These are phyloP conservation scores for Gnatocerus cornutus DNA, from an alignment of 2,888 invertebrate species.

Conservation along the genomic window DNA sequence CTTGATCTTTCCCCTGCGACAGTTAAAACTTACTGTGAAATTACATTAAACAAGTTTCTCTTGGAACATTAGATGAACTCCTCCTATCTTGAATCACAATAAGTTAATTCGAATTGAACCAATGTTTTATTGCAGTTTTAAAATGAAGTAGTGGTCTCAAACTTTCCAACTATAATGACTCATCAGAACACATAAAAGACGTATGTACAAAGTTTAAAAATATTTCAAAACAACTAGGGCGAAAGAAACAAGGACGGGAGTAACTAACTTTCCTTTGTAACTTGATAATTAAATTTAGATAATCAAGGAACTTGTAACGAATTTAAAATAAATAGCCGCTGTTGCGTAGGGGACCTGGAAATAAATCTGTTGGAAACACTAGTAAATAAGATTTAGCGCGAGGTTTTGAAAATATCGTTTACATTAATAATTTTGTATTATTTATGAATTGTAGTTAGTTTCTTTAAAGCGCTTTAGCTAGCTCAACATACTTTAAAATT, in stretches of 20 bases:
- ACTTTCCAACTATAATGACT: no score
- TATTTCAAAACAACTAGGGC: no score
- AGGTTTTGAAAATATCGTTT: no score
- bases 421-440: no score
- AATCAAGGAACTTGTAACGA: conserved; percentile 28
- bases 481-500: no score
- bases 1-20: conserved; percentile 42
- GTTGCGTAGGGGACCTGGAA: background rate
- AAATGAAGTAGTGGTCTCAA: conserved; percentile 5
- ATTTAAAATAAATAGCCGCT: conserved; percentile 25
- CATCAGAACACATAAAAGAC: no score
- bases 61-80: conserved; percentile 1
- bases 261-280: conserved; percentile 31
- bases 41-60: conserved; percentile 20
- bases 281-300: conserved; percentile 44
- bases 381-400: no score
- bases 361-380: no score
- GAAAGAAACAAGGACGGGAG: conserved; percentile 8
- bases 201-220: no score
- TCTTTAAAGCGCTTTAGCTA: no score
- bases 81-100: background rate
- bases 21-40: conserved; percentile 44
- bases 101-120: conserved; percentile 7
- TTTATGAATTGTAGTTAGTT: no score
- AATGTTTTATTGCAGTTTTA: conserved; percentile 14